Percentiles rank a stretch among this genome's conserved stretches.
These are phyloP conservation scores for Prietella phreatophila DNA, from an alignment of 2,113 vertebrate species.

Conservation along the genomic window DNA sequence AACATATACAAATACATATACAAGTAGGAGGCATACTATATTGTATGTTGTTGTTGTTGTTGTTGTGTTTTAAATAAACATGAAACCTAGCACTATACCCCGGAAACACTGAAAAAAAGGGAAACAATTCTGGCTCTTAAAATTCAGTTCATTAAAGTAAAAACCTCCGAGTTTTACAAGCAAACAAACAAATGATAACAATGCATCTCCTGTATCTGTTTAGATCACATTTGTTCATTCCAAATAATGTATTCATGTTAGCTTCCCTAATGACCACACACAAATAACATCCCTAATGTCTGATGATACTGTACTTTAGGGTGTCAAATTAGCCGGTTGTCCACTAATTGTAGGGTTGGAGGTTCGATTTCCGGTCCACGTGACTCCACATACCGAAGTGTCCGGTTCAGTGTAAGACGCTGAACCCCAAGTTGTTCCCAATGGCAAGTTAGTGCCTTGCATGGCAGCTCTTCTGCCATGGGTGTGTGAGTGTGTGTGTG, in stretches of 20 bases:
- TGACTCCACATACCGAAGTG: no score
- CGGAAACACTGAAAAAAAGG: neutral
- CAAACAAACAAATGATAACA: neutral
- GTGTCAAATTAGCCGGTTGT: no score
- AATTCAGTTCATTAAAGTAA: neutral
- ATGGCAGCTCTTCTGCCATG: no score
- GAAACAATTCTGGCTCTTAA: neutral
- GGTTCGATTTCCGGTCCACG: no score
- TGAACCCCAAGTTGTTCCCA: no score
- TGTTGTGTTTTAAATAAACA: neutral
- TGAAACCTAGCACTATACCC: neutral
- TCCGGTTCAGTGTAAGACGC: no score
- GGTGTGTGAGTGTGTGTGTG: no score
- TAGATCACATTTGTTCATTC: neutral
- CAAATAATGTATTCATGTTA: neutral
- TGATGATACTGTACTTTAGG: neutral
- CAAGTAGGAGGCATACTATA: no score
- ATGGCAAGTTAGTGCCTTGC: no score
- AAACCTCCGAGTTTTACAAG: neutral
- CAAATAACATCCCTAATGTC: neutral
- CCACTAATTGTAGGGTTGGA: no score
- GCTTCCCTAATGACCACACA: neutral
- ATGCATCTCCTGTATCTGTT: neutral
- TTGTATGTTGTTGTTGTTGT: neutral
- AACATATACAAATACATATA: neutral